phyloP scores from a whole-genome alignment of 1,140 invertebrate genomes.

The Heliconius nattereri region DNA sequence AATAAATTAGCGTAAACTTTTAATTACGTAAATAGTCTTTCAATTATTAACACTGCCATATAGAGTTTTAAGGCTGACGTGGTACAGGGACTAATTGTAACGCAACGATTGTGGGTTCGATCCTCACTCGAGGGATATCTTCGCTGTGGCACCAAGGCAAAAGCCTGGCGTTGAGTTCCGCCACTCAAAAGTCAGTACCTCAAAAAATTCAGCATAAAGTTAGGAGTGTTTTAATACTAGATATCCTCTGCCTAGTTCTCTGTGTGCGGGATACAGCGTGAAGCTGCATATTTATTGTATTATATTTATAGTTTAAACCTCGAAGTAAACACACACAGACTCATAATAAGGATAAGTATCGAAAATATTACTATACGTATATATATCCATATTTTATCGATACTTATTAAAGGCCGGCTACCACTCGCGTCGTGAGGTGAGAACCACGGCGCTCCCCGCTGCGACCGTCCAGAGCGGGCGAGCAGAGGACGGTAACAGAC shows the following conservation, averaged over 20 bases:
- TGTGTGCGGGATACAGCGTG: no score
- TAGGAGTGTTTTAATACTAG: no score
- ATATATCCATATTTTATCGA: constrained; percentile 81
- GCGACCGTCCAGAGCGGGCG: constrained; percentile 63
- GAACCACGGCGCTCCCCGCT: constrained; percentile 79
- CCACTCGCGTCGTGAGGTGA: constrained; percentile 79
- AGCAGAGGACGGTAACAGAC: constrained; percentile 63
- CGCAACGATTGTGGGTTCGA: no score
- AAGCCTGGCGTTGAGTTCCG: no score
- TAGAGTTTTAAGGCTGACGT: not conserved
- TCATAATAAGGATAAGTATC: constrained; percentile 59
- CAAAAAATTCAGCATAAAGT: no score
- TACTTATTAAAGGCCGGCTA: constrained; percentile 80
- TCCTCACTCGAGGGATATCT: no score
- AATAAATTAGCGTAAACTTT: constrained; percentile 39
- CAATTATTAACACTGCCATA: constrained; percentile 23
- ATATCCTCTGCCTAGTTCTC: no score
- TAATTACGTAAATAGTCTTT: constrained; percentile 23
- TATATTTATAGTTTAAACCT: not conserved
- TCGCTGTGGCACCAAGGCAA: no score
- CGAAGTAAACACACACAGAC: not conserved
- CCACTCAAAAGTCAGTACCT: no score
- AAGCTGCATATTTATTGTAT: no score
- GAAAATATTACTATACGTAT: constrained; percentile 78
- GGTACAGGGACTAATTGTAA: no score